These are phyloP conservation scores for Mungos mungo DNA, from an alignment of 2,113 vertebrate genomes.

Conservation along the genomic window DNA sequence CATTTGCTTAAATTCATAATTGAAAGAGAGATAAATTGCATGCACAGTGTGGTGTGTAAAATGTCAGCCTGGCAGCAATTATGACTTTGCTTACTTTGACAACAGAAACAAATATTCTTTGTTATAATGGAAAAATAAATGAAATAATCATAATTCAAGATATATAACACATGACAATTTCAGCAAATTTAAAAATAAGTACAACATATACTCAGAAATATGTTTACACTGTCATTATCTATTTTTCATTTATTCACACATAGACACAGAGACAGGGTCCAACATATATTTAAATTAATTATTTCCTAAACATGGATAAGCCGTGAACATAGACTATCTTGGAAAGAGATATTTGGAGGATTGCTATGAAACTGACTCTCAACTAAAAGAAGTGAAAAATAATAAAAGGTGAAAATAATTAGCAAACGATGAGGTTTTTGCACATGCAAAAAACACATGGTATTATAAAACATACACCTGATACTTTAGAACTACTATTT, in stretches of 20 bases:
- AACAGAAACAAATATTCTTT: conserved; percentile 38
- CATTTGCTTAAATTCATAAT: neutral
- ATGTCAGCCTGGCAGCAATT: conserved; percentile 26
- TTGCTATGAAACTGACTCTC: neutral
- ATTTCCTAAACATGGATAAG: neutral
- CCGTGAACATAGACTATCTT: neutral
- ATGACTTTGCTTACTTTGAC: conserved; percentile 44
- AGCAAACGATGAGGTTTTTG: neutral
- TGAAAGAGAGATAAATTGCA: neutral
- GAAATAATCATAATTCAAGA: neutral
- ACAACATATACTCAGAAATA: neutral
- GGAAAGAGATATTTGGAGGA: neutral
- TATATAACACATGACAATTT: neutral
- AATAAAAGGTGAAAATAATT: neutral
- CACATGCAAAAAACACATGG: neutral
- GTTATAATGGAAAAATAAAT: neutral
- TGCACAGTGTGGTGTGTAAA: neutral
- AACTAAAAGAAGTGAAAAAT: neutral
- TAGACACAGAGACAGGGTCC: fast-evolving
- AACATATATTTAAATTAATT: neutral
- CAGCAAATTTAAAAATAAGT: neutral
- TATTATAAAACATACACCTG: neutral
- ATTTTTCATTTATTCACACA: neutral
- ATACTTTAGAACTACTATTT: neutral
- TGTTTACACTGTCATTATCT: neutral